Percentiles rank a stretch among this genome's conserved stretches.
phyloP scores from a whole-genome alignment of 2,113 vertebrate genomes.

The Ariopsis seemanni region DNA sequence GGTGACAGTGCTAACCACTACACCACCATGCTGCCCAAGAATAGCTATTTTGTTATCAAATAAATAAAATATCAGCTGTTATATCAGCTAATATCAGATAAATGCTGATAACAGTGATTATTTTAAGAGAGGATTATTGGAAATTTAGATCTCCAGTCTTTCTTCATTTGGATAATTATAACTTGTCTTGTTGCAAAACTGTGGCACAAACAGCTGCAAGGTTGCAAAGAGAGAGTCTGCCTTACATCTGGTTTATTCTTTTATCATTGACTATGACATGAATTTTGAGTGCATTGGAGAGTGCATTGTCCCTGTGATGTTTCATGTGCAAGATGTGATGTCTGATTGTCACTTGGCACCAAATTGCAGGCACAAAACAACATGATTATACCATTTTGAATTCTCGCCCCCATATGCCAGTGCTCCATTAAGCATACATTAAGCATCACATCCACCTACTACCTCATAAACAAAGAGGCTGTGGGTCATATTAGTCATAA shows the following conservation, averaged over 20 bases:
- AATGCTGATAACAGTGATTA: too few species aligned
- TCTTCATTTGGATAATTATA: too few species aligned
- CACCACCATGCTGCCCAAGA: too few species aligned
- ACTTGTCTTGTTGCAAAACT: too few species aligned
- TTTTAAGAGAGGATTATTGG: too few species aligned
- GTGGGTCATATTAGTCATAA: too few species aligned
- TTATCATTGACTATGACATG: not conserved
- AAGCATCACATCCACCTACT: not conserved
- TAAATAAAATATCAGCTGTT: too few species aligned
- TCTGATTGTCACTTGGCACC: not conserved
- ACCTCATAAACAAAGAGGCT: not conserved
- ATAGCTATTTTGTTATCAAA: too few species aligned
- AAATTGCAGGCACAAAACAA: not conserved
- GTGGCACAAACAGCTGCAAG: not conserved
- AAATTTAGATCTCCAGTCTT: too few species aligned
- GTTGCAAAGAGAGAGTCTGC: not conserved
- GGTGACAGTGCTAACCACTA: too few species aligned
- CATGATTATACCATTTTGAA: not conserved
- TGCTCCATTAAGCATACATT: not conserved
- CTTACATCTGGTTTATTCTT: not conserved
- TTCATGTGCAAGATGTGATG: not conserved
- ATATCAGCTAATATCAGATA: too few species aligned
- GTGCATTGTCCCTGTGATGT: not conserved
- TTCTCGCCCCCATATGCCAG: not conserved
- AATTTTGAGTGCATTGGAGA: too few species aligned